Percentiles rank a stretch among this genome's conserved stretches.
These are phyloP conservation scores for Gambusia holbrooki DNA, from an alignment of 2,113 vertebrate species.

Conservation along the genomic window DNA sequence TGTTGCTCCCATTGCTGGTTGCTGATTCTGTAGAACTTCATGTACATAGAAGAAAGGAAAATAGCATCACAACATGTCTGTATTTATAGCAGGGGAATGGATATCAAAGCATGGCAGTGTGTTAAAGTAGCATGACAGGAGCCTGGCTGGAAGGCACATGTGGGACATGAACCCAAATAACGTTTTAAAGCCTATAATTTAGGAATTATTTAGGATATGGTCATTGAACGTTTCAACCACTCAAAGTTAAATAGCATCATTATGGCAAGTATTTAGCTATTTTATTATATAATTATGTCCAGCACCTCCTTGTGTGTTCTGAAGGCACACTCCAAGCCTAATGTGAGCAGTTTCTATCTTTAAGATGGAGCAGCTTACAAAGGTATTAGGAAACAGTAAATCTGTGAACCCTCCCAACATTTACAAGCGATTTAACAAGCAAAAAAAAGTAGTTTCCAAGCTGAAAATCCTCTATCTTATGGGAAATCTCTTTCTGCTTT, in stretches of 20 bases:
- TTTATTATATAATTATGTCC: background rate
- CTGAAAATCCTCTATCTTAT: conserved; percentile 37
- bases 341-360: conserved; percentile 5
- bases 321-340: conserved; percentile 7
- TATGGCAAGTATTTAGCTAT: background rate
- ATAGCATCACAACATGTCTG: background rate
- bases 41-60: background rate
- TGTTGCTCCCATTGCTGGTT: background rate
- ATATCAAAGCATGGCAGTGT: background rate
- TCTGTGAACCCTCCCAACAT: conserved; percentile 35
- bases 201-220: conserved; percentile 30
- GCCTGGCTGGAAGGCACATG: conserved; percentile 1
- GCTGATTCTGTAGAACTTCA: background rate
- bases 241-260: background rate
- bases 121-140: background rate
- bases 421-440: conserved; percentile 41
- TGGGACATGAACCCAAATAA: conserved; percentile 32
- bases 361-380: conserved; percentile 9
- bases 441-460: conserved; percentile 52
- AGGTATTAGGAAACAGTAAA: conserved; percentile 13
- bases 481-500: conserved; percentile 52
- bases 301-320: conserved; percentile 4
- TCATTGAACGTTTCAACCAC: conserved; percentile 37
- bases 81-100: background rate
- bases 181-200: conserved; percentile 41